Evolutionary conservation across 2,113 vertebrate species (phyloP).

Genomic region (Rhabdomys dilectus): DNA sequence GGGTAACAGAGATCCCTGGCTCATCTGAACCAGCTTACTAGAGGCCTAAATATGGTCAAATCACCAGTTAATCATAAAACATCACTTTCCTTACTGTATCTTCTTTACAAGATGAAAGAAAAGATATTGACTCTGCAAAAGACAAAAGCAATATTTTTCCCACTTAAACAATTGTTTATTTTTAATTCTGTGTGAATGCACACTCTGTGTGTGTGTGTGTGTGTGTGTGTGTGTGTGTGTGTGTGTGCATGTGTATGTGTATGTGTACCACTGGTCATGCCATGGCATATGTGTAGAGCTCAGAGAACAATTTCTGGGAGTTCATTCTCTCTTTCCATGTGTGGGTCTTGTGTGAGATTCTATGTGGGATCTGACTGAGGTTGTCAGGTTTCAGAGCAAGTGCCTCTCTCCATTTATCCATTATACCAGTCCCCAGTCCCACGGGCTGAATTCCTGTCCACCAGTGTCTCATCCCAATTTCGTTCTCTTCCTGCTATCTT

Average conservation of each 20-base stretch:
- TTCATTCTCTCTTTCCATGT: background rate
- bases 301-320: too few relatives aligned
- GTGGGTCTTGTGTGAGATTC: too few relatives aligned
- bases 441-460: slow-evolving; percentile 10
- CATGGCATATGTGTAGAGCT: background rate
- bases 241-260: background rate
- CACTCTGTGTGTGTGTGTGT: background rate
- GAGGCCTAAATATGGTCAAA: background rate
- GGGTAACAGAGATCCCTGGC: background rate
- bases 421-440: background rate
- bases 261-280: background rate
- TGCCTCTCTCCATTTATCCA: too few relatives aligned
- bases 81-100: background rate
- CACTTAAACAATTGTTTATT: background rate
- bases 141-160: background rate
- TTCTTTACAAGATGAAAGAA: background rate
- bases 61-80: background rate
- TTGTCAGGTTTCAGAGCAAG: too few relatives aligned
- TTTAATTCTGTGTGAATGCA: background rate
- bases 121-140: background rate
- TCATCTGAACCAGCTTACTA: background rate
- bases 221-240: background rate
- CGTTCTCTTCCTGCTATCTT: background rate
- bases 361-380: too few relatives aligned
- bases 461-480: background rate